Conservation (phyloP, 2,797 vertebrate genomes). For the Parauchenoglanis ngamensis region DNA sequence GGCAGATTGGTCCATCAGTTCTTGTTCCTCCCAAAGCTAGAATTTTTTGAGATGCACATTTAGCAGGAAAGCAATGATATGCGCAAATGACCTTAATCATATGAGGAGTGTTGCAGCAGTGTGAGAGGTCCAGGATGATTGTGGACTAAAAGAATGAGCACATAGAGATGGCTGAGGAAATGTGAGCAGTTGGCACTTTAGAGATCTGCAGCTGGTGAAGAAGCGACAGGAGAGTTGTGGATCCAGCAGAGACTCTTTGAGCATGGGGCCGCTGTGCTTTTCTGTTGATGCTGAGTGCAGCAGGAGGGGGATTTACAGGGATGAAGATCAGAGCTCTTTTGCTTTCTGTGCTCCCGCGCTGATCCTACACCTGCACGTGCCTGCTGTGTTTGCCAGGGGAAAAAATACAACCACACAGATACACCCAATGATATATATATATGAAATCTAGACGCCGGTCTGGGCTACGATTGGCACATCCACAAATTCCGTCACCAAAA, state of each 20-base stretch:
- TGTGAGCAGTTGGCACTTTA: slow-evolving; percentile 9
- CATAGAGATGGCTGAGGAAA: background rate
- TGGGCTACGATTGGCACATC: background rate
- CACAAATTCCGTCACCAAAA: background rate
- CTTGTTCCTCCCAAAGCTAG: no score
- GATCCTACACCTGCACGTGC: slow-evolving; percentile 36
- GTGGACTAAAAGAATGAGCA: background rate
- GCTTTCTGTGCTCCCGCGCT: slow-evolving; percentile 42
- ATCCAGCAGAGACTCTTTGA: slow-evolving; percentile 30
- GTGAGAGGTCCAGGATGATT: slow-evolving; percentile 6
- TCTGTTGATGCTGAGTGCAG: slow-evolving; percentile 51
- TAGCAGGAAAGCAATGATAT: background rate
- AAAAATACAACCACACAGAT: slow-evolving; percentile 48
- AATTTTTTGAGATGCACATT: background rate
- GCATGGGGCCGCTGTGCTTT: slow-evolving; percentile 24
- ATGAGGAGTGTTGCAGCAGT: background rate
- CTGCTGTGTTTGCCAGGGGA: slow-evolving; percentile 51
- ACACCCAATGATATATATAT: background rate
- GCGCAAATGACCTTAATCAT: background rate
- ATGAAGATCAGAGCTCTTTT: slow-evolving; percentile 48
- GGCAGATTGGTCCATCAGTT: background rate
- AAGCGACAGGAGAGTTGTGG: slow-evolving; percentile 27
- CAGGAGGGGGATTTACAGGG: slow-evolving; percentile 49
- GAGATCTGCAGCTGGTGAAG: slow-evolving; percentile 31
- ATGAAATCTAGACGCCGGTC: slow-evolving; percentile 1